Conservation (phyloP, 2,888 invertebrate genomes). For the Ornithoptera priamus region DNA sequence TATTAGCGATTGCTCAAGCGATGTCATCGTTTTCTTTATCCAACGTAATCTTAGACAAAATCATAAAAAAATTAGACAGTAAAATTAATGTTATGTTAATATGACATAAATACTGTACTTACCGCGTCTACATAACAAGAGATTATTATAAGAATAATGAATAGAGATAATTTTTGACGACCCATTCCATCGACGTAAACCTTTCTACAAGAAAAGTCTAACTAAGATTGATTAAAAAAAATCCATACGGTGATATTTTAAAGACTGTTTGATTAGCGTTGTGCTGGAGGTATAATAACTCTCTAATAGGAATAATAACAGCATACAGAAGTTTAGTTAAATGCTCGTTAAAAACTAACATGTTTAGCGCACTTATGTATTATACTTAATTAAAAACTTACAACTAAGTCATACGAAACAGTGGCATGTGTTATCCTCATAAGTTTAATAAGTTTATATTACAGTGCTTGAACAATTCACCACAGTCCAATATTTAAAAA, state of each 20-base stretch:
- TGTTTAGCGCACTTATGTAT: background rate
- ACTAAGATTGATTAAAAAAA: conserved; percentile 30
- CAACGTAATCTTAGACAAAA: too few relatives aligned
- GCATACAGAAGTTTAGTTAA: background rate
- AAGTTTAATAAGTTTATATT: too few relatives aligned
- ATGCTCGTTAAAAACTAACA: conserved; percentile 10
- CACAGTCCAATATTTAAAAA: too few relatives aligned
- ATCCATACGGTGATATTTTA: conserved; percentile 35
- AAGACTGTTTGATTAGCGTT: conserved; percentile 39
- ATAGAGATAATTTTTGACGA: conserved; percentile 39
- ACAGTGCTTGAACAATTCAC: too few relatives aligned
- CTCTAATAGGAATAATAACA: conserved; percentile 18
- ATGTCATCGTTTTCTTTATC: too few relatives aligned
- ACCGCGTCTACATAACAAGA: conserved; percentile 48
- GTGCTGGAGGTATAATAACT: conserved; percentile 23
- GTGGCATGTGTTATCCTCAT: too few relatives aligned
- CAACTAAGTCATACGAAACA: background rate
- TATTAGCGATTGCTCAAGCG: too few relatives aligned
- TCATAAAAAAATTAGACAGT: background rate
- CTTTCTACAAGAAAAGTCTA: conserved; percentile 21
- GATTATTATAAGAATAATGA: conserved; percentile 44
- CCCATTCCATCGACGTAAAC: conserved; percentile 38
- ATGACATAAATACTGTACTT: conserved; percentile 41
- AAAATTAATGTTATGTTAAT: background rate
- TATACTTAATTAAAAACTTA: background rate